Evolutionary conservation across 1,140 invertebrate species (phyloP).

Genomic region (Melipona quadrifasciata): DNA sequence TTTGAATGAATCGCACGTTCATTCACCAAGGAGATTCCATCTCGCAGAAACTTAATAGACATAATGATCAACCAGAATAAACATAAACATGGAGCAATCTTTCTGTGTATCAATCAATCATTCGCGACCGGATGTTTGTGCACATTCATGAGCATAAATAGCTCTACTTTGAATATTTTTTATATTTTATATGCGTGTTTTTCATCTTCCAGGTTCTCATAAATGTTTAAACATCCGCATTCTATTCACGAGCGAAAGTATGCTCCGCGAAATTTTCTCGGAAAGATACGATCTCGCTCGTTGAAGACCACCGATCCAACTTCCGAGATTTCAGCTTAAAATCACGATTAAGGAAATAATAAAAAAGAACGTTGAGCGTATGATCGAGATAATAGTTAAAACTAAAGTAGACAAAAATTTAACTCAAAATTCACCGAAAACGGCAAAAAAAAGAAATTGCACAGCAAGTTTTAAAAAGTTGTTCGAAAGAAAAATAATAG

Average conservation of each 20-base stretch:
- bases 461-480: too few species aligned
- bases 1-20: not conserved
- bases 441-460: too few species aligned
- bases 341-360: not conserved
- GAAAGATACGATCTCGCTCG: not conserved
- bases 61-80: not conserved
- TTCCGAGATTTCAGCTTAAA: not conserved
- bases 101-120: not conserved
- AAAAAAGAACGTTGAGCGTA: not conserved
- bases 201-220: not conserved
- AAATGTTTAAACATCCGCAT: not conserved
- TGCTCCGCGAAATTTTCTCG: not conserved
- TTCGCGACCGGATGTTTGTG: not conserved
- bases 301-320: not conserved
- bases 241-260: slow-evolving; percentile 16
- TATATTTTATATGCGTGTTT: not conserved
- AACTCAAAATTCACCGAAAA: too few species aligned
- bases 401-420: too few species aligned
- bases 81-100: not conserved
- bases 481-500: too few species aligned
- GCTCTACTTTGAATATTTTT: not conserved
- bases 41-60: not conserved
- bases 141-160: not conserved
- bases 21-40: not conserved
- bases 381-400: too few species aligned